Evolutionary conservation across 2,888 invertebrate species (phyloP), one percentile per base, ranked within the genome.

Genomic region (Ormia ochracea): DNA sequence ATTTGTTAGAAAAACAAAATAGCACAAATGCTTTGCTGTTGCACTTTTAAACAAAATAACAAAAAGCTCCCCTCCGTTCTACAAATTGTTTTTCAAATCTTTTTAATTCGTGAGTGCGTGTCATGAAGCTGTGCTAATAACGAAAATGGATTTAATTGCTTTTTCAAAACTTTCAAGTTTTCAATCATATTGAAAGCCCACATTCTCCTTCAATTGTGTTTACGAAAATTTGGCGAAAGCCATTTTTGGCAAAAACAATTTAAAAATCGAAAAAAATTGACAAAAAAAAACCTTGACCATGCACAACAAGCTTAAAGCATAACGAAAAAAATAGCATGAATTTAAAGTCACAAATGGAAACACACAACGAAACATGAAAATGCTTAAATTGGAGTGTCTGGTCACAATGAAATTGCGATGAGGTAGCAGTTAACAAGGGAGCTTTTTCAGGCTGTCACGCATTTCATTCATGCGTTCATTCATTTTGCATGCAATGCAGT

Each of bases 271-370:
- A 58, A 72, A 7, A 41, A 33, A 52, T n/a, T 21, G 6, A 1
- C 50, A 50, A 59, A 7, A 48, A 10, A 54, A 41, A 50, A 72
- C 75, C 79, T 79, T 79, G 79, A 75, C 79, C 79, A 54, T 79
- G 79, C 43, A 48, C 72, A 66, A 43, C 43, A 65, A 7, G 48
- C 48, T 3, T 28, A 38, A 45, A 31, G 41, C 10, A 21, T 10
- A 4, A 54, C 28, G 28, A 36, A 4, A 72, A 52, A 38, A 54
- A 36, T 23, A 4, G 21, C 43, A 21, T 48, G n/a, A 41, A 23
- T 33, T 45, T 23, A 10, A 59, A 61, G n/a, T 59, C 38, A 38
- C 5, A 14, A 38, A 36, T 26, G 19, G 31, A 61, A 12, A 45
- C 19, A 38, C n/a, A n/a, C n/a, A 23, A 14, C 19, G 1, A 12